These are phyloP conservation scores for Eustalomyia histrio DNA, from an alignment of 2,888 invertebrate species.

Conservation along the genomic window DNA sequence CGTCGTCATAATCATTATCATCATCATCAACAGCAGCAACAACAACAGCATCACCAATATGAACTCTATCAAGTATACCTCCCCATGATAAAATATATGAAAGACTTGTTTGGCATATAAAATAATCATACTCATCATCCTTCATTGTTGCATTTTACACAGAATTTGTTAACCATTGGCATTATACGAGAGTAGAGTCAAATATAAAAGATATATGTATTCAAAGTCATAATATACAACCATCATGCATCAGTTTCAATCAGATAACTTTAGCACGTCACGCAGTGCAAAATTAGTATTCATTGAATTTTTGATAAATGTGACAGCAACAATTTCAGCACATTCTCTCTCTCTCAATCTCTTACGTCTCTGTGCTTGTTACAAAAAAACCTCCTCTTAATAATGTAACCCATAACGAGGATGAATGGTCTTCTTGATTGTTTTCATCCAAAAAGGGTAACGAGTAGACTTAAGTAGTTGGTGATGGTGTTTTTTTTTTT, in stretches of 20 bases:
- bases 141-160: slow-evolving; percentile 29
- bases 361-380: background rate
- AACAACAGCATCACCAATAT: slow-evolving; percentile 31
- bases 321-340: slow-evolving; percentile 73
- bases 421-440: slow-evolving; percentile 5
- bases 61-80: slow-evolving; percentile 30
- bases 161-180: slow-evolving; percentile 19
- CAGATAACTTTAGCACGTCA: slow-evolving; percentile 78
- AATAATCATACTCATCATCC: slow-evolving; percentile 52
- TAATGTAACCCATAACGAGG: background rate
- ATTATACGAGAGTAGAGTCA: background rate
- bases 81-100: slow-evolving; percentile 54
- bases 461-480: slow-evolving; percentile 50
- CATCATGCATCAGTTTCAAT: slow-evolving; percentile 74
- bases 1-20: slow-evolving; percentile 36
- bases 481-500: slow-evolving; percentile 41
- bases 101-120: slow-evolving; percentile 60
- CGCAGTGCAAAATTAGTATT: slow-evolving; percentile 78
- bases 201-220: slow-evolving; percentile 12
- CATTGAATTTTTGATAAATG: slow-evolving; percentile 79
- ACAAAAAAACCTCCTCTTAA: background rate
- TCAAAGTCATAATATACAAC: slow-evolving; percentile 38
- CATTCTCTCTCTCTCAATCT: slow-evolving; percentile 46
- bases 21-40: slow-evolving; percentile 26
- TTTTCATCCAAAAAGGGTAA: slow-evolving; percentile 46